Evolutionary conservation across 1,140 invertebrate species (phyloP), one percentile per base, ranked within the genome.

Genomic region (Meloidogyne floridensis): DNA sequence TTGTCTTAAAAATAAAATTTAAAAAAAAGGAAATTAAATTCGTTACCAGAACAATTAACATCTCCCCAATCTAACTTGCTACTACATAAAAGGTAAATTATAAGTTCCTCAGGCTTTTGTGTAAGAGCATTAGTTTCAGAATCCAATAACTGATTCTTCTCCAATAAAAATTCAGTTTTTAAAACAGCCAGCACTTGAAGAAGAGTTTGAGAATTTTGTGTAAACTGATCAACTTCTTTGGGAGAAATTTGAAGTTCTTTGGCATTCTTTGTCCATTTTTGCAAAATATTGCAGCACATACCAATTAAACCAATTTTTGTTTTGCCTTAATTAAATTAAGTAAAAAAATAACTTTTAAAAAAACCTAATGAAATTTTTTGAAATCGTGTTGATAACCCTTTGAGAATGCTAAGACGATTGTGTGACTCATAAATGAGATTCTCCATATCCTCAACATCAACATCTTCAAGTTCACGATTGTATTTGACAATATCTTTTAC

Each of bases 371-470:
- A 47, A 32, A 82, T 72, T 11, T 56, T 47, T 72, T 80, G 76
- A 65, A 82, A 82, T 18, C 81, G 32, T 6, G 8, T 73, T 13
- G 72, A 56, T 20, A 80, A 13, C 18, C n/a, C 71, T 32, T 80
- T 80, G 11, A 80, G 47, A 65, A 80, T 75, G 71, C 51, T 80
- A 10, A 75, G 74, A 59, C 80, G 80, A 7, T 43, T 47, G 10
- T 74, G 11, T 7, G 18, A 72, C 4, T 80, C 80, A 72, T 65
- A 56, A 18, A 74, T 54, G 72, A 82, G 71, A 53, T n/a, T 11
- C 65, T 81, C 53, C n/a, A 82, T 82, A 11, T 82, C 80, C 7
- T 81, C n/a, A 20, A 82, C 51, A 42, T 82, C 80, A 53, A 71
- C 18, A 15, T 65, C 15, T 4, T 32, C 43, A 43, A 82, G 53